phyloP scores from a whole-genome alignment of 2,113 vertebrate genomes.

The Zeus faber region DNA sequence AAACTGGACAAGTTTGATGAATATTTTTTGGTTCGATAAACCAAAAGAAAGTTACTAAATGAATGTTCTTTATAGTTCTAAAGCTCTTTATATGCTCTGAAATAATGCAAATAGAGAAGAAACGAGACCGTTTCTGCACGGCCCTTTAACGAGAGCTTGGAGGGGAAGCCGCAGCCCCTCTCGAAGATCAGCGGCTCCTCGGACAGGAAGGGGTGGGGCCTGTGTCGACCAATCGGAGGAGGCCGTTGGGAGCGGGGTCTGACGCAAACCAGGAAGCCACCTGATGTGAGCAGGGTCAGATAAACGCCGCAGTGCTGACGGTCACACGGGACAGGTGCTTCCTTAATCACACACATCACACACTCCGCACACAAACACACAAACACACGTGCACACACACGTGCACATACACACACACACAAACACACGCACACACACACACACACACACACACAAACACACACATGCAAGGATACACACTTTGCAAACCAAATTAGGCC shows the following conservation, averaged over 20 bases:
- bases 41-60: too few species aligned
- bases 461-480: conserved; percentile 4
- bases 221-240: conserved; percentile 49
- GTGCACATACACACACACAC: conserved; percentile 20
- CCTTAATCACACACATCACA: conserved; percentile 61
- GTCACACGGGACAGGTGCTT: conserved; percentile 77
- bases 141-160: conserved; percentile 33
- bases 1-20: too few species aligned
- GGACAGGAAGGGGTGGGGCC: conserved; percentile 63
- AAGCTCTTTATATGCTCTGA: too few species aligned
- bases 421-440: conserved; percentile 12
- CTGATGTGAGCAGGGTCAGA: conserved; percentile 79
- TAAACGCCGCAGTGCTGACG: conserved; percentile 68
- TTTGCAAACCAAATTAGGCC: conserved; percentile 54
- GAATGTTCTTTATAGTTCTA: too few species aligned
- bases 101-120: too few species aligned
- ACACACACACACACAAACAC: conserved; percentile 27
- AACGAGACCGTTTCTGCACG: too few species aligned
- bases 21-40: too few species aligned
- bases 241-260: conserved; percentile 64
- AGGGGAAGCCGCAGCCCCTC: conserved; percentile 40
- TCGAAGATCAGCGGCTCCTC: conserved; percentile 68
- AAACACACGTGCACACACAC: conserved; percentile 33
- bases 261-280: conserved; percentile 80
- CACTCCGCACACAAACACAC: conserved; percentile 22